Evolutionary conservation across 1,140 invertebrate genomes (phyloP), one percentile per base, ranked within the genome.

Genomic region (Pinna nobilis): DNA sequence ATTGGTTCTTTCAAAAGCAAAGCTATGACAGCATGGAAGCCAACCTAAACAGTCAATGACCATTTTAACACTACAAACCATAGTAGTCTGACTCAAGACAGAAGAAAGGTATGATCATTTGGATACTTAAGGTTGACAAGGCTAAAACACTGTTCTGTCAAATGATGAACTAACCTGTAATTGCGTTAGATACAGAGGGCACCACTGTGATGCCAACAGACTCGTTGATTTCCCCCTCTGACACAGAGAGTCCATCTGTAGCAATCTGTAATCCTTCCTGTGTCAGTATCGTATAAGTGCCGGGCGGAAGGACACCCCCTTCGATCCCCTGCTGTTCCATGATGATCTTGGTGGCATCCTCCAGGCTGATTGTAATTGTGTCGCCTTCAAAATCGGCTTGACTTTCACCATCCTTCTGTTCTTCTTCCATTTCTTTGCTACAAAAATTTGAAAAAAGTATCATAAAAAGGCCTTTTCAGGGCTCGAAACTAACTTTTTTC

Each of bases 341-440:
- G 0, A 84, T 70, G 39, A 79, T 74, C 65, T 81, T 76, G 11
- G 80, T 75, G 6, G 83, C 81, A 60, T 82, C 83, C 28, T 84
- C 83, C 35, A 84, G 59, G 55, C 74, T 84, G 20, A 84, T 70
- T 2, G 81, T 82, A 11, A 84, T 79, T 23, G 83, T 81, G 25
- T 76, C 51, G 39, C 70, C 69, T 11, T 66, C 66, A 5, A 57
- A 37, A 41, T 23, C 30, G 35, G 30, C 64, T 18, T 41, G 30
- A 23, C 41, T 44, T 11, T 74, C 65, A 9, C 32, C 25, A 28
- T 50, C 44, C 28, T 33, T 6, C 15, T 41, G 44, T 11, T 61
- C 64, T 23, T 68, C 65, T 55, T 74, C 71, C 71, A 74, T 74
- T 60, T 41, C 50, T 0, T 7, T 32, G 44, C 18, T 35, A 33